These are phyloP conservation scores for Acinonyx jubatus DNA, from an alignment of 2,113 vertebrate species.

Conservation along the genomic window DNA sequence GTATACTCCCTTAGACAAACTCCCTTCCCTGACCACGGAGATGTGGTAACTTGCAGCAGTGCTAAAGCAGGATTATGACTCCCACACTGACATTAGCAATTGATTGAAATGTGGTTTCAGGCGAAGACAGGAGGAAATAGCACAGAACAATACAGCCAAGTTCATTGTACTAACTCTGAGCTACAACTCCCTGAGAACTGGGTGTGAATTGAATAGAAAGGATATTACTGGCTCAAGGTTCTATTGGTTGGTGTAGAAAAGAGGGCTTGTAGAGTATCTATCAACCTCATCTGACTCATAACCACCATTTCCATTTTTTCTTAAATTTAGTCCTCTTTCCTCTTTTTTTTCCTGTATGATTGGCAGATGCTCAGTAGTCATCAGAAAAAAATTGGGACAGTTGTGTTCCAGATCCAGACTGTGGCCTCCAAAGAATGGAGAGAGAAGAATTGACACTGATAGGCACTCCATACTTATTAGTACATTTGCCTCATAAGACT, in stretches of 20 bases:
- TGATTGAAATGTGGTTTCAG: constrained; percentile 82
- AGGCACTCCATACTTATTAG: neutral
- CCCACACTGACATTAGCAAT: constrained; percentile 79
- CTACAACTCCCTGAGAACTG: constrained; percentile 76
- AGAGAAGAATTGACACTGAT: neutral
- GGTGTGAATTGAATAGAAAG: constrained; percentile 78
- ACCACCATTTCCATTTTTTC: neutral
- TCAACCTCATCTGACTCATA: constrained; percentile 9
- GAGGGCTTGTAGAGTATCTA: neutral
- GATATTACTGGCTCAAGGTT: constrained; percentile 64
- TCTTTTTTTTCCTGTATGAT: neutral
- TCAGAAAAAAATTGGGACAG: neutral
- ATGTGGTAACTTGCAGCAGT: constrained; percentile 80
- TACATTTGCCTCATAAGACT: neutral
- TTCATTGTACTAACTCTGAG: constrained; percentile 75
- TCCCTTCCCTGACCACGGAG: constrained; percentile 74
- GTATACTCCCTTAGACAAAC: constrained; percentile 70
- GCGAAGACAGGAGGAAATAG: constrained; percentile 80
- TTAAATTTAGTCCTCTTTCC: neutral
- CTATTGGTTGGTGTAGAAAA: constrained; percentile 34
- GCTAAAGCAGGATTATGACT: constrained; percentile 81
- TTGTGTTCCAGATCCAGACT: neutral
- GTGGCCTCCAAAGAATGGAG: neutral
- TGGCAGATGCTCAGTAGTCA: neutral
- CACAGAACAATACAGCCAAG: constrained; percentile 80